Base-by-base conservation (phyloP, 2,797 vertebrate species). In the Rallus crepitans region DNA sequence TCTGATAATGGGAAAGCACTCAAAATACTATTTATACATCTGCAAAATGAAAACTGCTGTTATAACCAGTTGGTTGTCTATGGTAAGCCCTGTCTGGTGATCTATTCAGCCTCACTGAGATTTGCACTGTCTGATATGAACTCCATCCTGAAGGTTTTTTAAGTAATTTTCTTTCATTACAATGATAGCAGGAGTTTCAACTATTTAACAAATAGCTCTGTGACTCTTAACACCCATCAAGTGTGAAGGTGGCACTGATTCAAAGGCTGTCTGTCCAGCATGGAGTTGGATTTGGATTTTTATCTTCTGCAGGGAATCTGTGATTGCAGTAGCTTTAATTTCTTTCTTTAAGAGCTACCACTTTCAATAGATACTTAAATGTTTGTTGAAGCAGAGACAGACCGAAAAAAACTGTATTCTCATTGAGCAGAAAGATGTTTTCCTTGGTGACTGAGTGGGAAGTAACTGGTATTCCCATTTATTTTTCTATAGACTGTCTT, bases 361-460 rank as follows among this genome's bases (percentile, higher is more conserved):
- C 33, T 64, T 87, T 53, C 25, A 63, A 9, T 10, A 33, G 23
- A 23, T 68, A 73, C 5, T 53, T 52, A 48, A 55, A 64, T n/a
- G 19, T 64, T 82, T n/a, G 19, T 64, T 82, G 72, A 48, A 82
- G 21, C 9, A 30, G 47, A 78, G 53, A 23, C 8, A 40, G 16
- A 37, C 13, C 33, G 40, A 48, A 17, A 56, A 12, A 75, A 4
- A 42, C 37, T 48, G 25, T n/a, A 12, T 31, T 90, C 12, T 90
- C 21, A 24, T 5, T 0, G 0, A 48, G 23, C 3, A 88, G 64
- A 88, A 75, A n/a, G 25, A 28, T 14, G 5, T 1, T 76, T 80
- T 59, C 4, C 15, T 77, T 66, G 11, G 8, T 63, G 52, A 37
- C 3, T 82, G 18, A 28, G 30, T 65, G 11, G 28, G 6, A 10